Evolutionary conservation across 2,113 vertebrate species (phyloP).

Genomic region (Rhinoptilus africanus): DNA sequence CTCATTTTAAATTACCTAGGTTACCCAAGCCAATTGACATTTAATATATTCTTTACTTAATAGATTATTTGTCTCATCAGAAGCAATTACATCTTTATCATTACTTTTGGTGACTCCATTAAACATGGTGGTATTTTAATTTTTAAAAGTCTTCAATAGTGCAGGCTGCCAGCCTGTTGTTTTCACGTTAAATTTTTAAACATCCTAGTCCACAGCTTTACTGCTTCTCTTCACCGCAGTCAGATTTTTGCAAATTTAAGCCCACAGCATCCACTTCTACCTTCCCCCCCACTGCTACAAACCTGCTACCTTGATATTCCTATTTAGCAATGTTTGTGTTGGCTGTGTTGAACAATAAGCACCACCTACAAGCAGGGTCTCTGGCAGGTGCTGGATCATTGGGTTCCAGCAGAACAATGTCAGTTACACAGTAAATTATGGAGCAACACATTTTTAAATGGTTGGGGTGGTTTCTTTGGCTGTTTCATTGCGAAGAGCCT

Average conservation of each 20-base stretch:
- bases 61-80: slow-evolving; percentile 28
- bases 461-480: not conserved
- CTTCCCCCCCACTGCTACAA: not conserved
- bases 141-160: slow-evolving; percentile 46
- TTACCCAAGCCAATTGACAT: not conserved
- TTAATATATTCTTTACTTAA: not conserved
- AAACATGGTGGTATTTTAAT: slow-evolving; percentile 52
- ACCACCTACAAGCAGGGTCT: not conserved
- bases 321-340: not conserved
- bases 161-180: slow-evolving; percentile 36
- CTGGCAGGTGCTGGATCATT: not conserved
- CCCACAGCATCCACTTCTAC: not conserved
- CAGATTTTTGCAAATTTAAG: not conserved
- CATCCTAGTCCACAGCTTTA: not conserved
- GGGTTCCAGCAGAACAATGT: not conserved
- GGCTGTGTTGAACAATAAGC: not conserved
- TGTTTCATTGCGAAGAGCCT: not conserved
- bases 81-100: slow-evolving; percentile 55
- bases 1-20: not conserved
- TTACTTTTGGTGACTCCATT: slow-evolving; percentile 54
- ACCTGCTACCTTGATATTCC: not conserved
- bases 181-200: slow-evolving; percentile 61
- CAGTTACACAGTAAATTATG: not conserved
- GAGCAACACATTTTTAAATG: not conserved
- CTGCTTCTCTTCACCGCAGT: not conserved